Evolutionary conservation across 1,140 invertebrate genomes (phyloP).

Genomic region (Ostrea denselamellosa): DNA sequence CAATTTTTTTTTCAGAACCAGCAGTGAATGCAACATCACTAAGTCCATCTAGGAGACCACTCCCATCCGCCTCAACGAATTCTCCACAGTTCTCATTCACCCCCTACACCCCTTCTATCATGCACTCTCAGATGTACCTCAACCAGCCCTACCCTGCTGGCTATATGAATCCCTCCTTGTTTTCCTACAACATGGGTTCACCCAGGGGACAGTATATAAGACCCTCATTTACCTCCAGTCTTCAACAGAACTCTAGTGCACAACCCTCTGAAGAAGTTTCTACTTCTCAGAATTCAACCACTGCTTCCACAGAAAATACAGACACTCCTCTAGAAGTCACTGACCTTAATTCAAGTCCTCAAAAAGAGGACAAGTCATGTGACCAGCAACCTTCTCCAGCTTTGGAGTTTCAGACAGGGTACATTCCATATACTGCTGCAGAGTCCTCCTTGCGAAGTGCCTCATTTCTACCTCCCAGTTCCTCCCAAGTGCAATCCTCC

Average conservation of each 20-base stretch:
- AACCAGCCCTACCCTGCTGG: conserved; percentile 14
- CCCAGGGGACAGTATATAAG: conserved; percentile 11
- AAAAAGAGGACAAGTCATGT: background rate
- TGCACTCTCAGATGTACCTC: conserved; percentile 17
- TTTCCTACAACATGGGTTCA: conserved; percentile 37
- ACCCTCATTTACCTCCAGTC: background rate
- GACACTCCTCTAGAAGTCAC: conserved; percentile 41
- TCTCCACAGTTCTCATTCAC: background rate
- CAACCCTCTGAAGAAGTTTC: background rate
- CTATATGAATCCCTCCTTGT: conserved; percentile 18
- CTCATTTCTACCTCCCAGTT: conserved; percentile 15
- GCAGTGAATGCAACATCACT: background rate
- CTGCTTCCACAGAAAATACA: conserved; percentile 25
- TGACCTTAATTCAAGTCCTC: conserved; percentile 40
- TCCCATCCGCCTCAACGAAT: background rate
- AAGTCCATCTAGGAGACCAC: background rate
- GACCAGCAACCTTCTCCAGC: background rate
- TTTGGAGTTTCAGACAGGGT: background rate
- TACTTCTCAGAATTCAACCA: background rate
- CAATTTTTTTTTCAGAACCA: background rate
- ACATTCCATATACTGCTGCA: conserved; percentile 12
- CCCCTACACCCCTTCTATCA: background rate
- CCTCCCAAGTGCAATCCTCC: background rate
- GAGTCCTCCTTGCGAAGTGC: background rate
- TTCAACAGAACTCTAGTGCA: background rate